Percentiles rank a stretch among this genome's conserved stretches.
Evolutionary conservation across 2,113 vertebrate genomes (phyloP).

Genomic region (Pongo abelii): DNA sequence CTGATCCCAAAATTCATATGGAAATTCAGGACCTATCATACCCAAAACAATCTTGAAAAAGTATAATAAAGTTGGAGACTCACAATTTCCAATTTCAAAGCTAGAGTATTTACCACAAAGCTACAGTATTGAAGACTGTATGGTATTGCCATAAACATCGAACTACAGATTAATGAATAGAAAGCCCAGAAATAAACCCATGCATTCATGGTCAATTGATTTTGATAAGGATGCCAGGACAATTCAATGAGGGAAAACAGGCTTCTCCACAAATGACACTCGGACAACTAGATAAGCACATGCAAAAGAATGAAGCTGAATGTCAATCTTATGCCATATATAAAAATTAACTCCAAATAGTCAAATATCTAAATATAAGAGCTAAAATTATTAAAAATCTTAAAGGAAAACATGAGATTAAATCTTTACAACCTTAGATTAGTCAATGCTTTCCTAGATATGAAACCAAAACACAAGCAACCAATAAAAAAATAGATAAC

Average conservation of each 20-base stretch:
- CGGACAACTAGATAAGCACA: neutral
- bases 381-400: neutral
- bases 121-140: neutral
- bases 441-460: neutral
- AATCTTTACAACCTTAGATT: neutral
- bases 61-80: neutral
- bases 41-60: slow-evolving; percentile 7
- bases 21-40: neutral
- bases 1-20: neutral
- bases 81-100: neutral
- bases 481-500: neutral
- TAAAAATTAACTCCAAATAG: slow-evolving; percentile 1
- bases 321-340: neutral
- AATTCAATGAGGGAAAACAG: neutral
- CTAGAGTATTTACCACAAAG: neutral
- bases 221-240: neutral
- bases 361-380: neutral
- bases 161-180: neutral
- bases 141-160: neutral
- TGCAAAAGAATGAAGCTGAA: neutral
- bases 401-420: neutral
- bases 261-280: neutral
- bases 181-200: neutral
- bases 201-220: neutral
- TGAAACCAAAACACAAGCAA: neutral